These are phyloP conservation scores for Urocolius indicus DNA, from an alignment of 2,113 vertebrate genomes.

Conservation along the genomic window DNA sequence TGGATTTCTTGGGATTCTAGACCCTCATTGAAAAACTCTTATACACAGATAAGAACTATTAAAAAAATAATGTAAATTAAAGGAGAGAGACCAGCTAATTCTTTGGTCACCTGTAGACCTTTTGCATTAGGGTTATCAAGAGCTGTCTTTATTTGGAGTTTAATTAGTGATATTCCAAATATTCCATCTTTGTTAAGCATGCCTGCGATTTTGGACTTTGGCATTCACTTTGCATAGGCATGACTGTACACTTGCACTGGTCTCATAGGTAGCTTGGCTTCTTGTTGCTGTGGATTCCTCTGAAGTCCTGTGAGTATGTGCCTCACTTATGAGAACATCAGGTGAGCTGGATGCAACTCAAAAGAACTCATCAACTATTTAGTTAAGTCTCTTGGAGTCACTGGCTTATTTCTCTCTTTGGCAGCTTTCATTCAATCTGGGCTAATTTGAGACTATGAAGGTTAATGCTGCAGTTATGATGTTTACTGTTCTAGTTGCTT, in stretches of 20 bases:
- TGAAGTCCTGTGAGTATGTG: neutral
- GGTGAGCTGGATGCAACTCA: neutral
- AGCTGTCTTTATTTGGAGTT: neutral
- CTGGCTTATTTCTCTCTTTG: neutral
- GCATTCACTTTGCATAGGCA: rapidly evolving
- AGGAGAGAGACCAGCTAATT: neutral
- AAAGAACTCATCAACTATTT: neutral
- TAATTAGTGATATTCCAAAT: neutral
- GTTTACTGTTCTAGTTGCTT: neutral
- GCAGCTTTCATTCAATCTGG: neutral
- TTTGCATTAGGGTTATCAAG: neutral
- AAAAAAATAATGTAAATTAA: neutral
- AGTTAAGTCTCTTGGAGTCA: neutral
- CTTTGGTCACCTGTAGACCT: neutral
- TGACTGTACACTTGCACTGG: neutral
- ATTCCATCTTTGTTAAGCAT: neutral
- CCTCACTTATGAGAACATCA: rapidly evolving
- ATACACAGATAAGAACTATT: neutral
- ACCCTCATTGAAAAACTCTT: neutral
- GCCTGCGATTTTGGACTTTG: neutral
- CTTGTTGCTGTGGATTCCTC: neutral
- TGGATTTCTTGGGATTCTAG: neutral
- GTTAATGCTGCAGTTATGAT: neutral
- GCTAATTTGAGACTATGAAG: neutral
- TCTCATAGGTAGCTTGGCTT: rapidly evolving